Evolutionary conservation across 2,113 vertebrate species (phyloP).

Genomic region (Zootoca vivipara): DNA sequence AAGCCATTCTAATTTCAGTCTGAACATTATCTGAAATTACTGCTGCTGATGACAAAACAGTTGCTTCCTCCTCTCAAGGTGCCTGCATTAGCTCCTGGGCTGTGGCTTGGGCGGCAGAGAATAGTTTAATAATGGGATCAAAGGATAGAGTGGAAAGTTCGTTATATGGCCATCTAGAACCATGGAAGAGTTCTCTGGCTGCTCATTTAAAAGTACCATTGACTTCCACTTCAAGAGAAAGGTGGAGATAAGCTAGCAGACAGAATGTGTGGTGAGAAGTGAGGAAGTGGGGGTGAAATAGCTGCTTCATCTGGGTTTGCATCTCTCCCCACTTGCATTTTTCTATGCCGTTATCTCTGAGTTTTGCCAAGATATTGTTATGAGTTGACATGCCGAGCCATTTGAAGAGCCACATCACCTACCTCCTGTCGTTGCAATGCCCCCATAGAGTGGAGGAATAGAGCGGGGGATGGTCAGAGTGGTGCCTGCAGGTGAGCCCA

Average conservation of each 20-base stretch:
- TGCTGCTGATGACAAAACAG: neutral
- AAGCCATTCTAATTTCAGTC: too few relatives aligned
- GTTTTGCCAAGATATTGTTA: neutral
- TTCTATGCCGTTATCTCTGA: neutral
- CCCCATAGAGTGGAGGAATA: too few relatives aligned
- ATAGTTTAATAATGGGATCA: neutral
- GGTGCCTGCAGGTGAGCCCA: too few relatives aligned
- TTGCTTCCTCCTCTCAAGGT: neutral
- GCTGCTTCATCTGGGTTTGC: neutral
- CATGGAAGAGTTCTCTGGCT: neutral
- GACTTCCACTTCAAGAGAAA: neutral
- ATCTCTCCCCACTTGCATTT: neutral
- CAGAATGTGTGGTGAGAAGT: neutral
- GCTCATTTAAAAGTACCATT: neutral
- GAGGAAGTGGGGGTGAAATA: neutral
- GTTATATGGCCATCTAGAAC: neutral
- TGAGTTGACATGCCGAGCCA: neutral
- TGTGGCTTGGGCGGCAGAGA: neutral
- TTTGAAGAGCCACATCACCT: neutral
- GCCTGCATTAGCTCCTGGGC: neutral
- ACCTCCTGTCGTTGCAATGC: neutral
- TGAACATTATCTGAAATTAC: neutral
- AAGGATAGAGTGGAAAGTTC: neutral
- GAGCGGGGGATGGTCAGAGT: neutral
- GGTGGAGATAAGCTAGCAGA: neutral